Conservation (phyloP, 1,140 invertebrate species). For the Drosophila teissieri region DNA sequence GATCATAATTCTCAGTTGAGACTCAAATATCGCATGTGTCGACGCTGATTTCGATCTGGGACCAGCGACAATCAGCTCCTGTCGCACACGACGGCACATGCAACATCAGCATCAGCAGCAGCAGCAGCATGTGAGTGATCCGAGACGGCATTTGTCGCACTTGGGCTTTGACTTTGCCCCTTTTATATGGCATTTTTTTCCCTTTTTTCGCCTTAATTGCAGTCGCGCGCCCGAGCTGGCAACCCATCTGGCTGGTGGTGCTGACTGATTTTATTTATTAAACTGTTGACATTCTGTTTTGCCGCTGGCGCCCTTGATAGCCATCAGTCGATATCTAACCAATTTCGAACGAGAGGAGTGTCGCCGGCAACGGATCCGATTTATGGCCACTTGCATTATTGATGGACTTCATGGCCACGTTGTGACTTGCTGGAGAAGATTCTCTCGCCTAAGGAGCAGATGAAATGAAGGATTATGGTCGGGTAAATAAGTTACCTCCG, state of each 20-base stretch:
- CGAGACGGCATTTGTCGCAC: slow-evolving; percentile 45
- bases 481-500: neutral
- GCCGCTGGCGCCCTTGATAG: slow-evolving; percentile 51
- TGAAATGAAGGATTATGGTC: neutral
- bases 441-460: slow-evolving; percentile 1
- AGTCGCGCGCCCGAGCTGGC: slow-evolving; percentile 47
- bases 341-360: slow-evolving; percentile 32
- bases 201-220: slow-evolving; percentile 63
- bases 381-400: slow-evolving; percentile 58
- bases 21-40: slow-evolving; percentile 71
- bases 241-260: slow-evolving; percentile 43
- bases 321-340: slow-evolving; percentile 61
- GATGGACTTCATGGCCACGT: slow-evolving; percentile 36
- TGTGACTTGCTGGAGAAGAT: slow-evolving; percentile 43
- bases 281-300: slow-evolving; percentile 74
- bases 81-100: slow-evolving; percentile 53
- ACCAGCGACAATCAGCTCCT: slow-evolving; percentile 66
- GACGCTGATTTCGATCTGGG: slow-evolving; percentile 60
- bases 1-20: slow-evolving; percentile 74
- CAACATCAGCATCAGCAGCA: slow-evolving; percentile 22
- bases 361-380: slow-evolving; percentile 65
- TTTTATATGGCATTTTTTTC: slow-evolving; percentile 14
- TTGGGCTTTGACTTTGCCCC: slow-evolving; percentile 39
- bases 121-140: slow-evolving; percentile 16
- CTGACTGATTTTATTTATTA: slow-evolving; percentile 79